Base-by-base conservation (phyloP, 1,140 invertebrate genomes). In the Rhopalosiphum maidis region DNA sequence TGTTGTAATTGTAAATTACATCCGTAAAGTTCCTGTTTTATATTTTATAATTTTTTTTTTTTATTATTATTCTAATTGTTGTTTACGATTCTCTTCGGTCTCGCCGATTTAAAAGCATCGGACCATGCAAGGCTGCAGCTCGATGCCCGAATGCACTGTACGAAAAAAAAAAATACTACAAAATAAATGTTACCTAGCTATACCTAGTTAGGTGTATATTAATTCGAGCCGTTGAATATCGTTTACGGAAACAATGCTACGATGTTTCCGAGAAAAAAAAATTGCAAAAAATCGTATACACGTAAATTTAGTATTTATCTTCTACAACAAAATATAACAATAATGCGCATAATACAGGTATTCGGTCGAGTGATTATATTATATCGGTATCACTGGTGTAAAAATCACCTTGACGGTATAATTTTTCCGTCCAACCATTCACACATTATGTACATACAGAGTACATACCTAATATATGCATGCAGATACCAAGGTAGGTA, bases 331-430 rank as follows among this genome's bases (percentile, higher is more conserved):
- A n/a, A 77, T 35, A n/a, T 18, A n/a, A 77, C n/a, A 77, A n/a
- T 77, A n/a, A 77, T n/a, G 30, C 5, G 30, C 30, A 77, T 77
- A 77, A n/a, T n/a, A 15, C 8, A 30, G 9, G 2, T 83, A 46
- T 83, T 92, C 46, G 68, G 91, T 85, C 23, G 60, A 92, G 22
- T 51, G 90, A 91, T 91, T 54, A 88, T 88, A 35, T 8, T 90
- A 90, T 25, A 21, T 21, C 21, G 5, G 43, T 51, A 83, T 92
- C 48, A n/a, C 37, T n/a, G 2, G 48, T 37, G n/a, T 35, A 83
- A 83, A 89, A 91, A 85, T 93, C 35, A 93, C 91, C 91, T 93
- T 93, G 91, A 93, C 91, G 30, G 87, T 37, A 48, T 46, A 18
- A 37, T 43, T 55, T 93, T 86, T 41, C 48, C 37, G n/a, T 55